These are phyloP conservation scores for Siniperca scherzeri DNA, from an alignment of 2,797 vertebrate species.

Conservation along the genomic window DNA sequence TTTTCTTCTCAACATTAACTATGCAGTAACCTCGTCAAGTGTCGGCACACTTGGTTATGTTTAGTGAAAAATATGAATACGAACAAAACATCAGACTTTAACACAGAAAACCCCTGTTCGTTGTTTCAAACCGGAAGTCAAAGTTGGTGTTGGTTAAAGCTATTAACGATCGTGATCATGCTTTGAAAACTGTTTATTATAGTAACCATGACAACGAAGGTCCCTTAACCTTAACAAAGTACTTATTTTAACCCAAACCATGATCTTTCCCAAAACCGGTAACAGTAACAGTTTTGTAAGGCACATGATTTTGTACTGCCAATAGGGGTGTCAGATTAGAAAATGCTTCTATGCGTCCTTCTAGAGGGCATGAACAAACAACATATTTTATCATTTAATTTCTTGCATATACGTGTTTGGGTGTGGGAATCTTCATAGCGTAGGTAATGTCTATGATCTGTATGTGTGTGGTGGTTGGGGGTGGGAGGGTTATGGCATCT, in stretches of 20 bases:
- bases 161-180: no score
- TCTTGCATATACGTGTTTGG: not conserved
- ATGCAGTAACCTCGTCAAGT: no score
- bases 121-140: no score
- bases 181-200: not conserved
- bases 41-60: no score
- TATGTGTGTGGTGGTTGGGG: not conserved
- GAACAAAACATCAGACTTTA: no score
- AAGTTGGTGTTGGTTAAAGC: no score
- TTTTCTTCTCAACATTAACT: no score
- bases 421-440: not conserved
- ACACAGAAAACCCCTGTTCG: no score
- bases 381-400: not conserved
- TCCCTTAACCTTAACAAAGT: not conserved
- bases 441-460: slow-evolving; percentile 2
- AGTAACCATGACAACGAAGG: not conserved
- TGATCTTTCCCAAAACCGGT: no score
- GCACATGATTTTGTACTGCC: not conserved
- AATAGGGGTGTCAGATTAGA: no score
- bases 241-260: not conserved
- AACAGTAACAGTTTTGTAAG: not conserved
- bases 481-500: slow-evolving; percentile 44
- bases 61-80: no score
- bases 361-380: not conserved
- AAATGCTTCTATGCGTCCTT: not conserved